Conservation (phyloP, 2,797 vertebrate species). For the Bryconaethiops microstoma region DNA sequence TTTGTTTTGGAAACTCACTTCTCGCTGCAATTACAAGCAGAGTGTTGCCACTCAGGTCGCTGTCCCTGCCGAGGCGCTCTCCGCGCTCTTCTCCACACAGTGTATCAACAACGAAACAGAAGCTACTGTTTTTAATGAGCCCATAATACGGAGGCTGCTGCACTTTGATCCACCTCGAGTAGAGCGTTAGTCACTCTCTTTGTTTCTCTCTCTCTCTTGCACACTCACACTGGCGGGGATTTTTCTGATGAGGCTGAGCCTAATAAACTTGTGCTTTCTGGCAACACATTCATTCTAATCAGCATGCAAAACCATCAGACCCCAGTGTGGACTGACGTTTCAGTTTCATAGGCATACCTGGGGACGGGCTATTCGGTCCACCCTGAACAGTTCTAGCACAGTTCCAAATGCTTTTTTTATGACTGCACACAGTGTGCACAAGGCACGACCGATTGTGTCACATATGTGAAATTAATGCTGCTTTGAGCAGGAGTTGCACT, state of each 20-base stretch:
- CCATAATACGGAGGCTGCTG: constrained; percentile 2
- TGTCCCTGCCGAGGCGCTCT: constrained; percentile 13
- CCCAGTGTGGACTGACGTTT: constrained; percentile 46
- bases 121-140: constrained; percentile 41
- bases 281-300: constrained; percentile 38
- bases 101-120: constrained; percentile 15
- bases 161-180: constrained; percentile 16
- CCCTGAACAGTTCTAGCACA: neutral
- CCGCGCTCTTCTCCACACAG: neutral
- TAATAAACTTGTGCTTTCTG: constrained; percentile 36
- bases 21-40: constrained; percentile 49
- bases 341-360: neutral
- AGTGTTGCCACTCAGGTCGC: constrained; percentile 47
- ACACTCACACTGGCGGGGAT: constrained; percentile 13
- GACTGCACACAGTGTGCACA: neutral
- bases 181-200: neutral
- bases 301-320: constrained; percentile 25
- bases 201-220: neutral
- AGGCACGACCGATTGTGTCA: neutral
- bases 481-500: neutral
- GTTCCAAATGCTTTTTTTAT: neutral
- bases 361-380: neutral
- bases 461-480: neutral
- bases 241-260: constrained; percentile 16
- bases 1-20: constrained; percentile 56